Evolutionary conservation across 1,140 invertebrate species (phyloP), one percentile per base, ranked within the genome.

Genomic region (Acromyrmex echinatior): DNA sequence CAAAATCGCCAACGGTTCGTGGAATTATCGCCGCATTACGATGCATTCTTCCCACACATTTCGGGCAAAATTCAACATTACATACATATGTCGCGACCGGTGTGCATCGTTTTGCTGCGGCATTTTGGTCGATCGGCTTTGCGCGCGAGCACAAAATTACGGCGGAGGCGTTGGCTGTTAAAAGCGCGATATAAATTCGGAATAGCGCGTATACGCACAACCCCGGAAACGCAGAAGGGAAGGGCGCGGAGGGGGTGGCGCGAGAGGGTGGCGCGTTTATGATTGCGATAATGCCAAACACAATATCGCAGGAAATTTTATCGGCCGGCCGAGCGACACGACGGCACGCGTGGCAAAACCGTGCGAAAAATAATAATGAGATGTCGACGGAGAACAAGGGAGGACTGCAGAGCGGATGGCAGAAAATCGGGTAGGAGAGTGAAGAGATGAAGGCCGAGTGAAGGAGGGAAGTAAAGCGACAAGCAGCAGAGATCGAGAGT

Each of bases 221-320:
- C 28, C 28, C 35, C 60, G 82, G 81, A 84, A 87, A 7, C 31
- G 66, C n/a, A 16, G 25, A 16, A 39, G 53, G 12, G 14, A 9
- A 6, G 14, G 28, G 21, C 12, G 21, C 12, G 66, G 31, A 51
- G 49, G 12, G 60, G 56, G 3, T 3, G 6, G n/a, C 70, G 68
- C 70, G 68, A 51, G 66, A 66, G 87, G 28, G 66, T 56, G 84
- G 66, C 82, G 66, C 78, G 86, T 86, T 89, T 71, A 74, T 92
- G 92, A 92, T 92, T 92, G 88, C 88, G 91, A 92, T 92, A 92
- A 92, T 92, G 92, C 90, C 87, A 86, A 91, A 92, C 88, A 88
- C 91, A 92, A 92, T 92, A 90, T 90, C 90, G 86, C 88, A 90
- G 80, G 77, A 89, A 88, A 92, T 91, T 92, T 90, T 88, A 92